phyloP scores from a whole-genome alignment of 2,113 vertebrate species.

The Microtus ochrogaster region DNA sequence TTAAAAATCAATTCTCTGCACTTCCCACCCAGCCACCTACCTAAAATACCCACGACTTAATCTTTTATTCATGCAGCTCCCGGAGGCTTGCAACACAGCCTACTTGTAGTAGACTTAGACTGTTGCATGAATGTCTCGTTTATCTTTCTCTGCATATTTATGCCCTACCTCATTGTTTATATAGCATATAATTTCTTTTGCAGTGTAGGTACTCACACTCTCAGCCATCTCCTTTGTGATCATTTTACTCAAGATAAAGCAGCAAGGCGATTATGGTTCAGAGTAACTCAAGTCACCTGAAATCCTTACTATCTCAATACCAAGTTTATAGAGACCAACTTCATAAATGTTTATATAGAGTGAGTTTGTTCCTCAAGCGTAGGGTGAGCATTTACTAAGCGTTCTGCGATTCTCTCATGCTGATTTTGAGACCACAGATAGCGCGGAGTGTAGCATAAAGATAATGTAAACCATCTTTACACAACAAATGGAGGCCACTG shows the following conservation, averaged over 20 bases:
- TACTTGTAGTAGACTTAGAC: conserved; percentile 1
- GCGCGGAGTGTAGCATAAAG: not conserved
- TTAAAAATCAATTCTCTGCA: not conserved
- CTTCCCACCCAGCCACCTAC: conserved; percentile 34
- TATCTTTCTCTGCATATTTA: conserved; percentile 26
- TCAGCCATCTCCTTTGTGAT: conserved; percentile 1
- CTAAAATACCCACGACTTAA: conserved; percentile 21
- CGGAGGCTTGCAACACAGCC: not conserved
- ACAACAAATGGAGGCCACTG: not conserved
- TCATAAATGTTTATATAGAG: not conserved
- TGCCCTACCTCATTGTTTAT: not conserved
- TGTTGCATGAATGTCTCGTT: not conserved
- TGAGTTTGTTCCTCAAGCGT: not conserved
- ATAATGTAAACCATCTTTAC: not conserved
- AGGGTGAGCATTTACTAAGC: not conserved
- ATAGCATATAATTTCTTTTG: not conserved
- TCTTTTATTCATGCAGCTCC: conserved; percentile 66
- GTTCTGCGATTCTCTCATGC: not conserved
- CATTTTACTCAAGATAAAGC: not conserved
- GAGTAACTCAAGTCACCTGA: not conserved
- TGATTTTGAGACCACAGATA: not conserved
- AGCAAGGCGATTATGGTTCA: not conserved
- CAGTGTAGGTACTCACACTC: not conserved
- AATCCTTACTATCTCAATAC: not conserved
- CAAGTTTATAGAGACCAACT: not conserved